phyloP scores from a whole-genome alignment of 1,140 invertebrate genomes.

The Adelges cooleyi region DNA sequence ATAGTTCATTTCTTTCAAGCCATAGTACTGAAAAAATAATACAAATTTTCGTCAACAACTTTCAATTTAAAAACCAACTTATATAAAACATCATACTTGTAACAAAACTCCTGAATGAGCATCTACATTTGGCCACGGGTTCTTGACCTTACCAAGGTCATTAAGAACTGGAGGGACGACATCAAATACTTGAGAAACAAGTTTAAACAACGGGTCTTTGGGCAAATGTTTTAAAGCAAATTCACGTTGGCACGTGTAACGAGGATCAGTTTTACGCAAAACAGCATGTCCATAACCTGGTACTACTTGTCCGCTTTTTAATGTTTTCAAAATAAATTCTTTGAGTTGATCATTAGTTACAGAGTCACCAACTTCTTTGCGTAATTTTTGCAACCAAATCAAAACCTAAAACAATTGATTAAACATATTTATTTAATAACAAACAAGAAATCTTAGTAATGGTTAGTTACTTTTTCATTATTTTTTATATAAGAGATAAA shows the following conservation, averaged over 20 bases:
- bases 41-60: constrained; percentile 31
- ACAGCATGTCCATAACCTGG: constrained; percentile 97
- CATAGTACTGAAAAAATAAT: constrained; percentile 69
- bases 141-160: constrained; percentile 93
- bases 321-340: constrained; percentile 88
- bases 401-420: constrained; percentile 46
- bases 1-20: constrained; percentile 96
- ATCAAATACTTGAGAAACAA: constrained; percentile 88
- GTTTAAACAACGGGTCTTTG: constrained; percentile 80
- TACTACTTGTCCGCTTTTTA: constrained; percentile 90
- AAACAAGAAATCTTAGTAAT: too few species aligned
- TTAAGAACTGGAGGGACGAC: constrained; percentile 85
- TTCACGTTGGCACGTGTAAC: constrained; percentile 87
- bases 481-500: too few species aligned
- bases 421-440: too few species aligned
- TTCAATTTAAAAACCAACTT: neutral
- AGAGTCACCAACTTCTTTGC: constrained; percentile 64
- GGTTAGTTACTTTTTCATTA: too few species aligned
- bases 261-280: constrained; percentile 89
- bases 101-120: constrained; percentile 91
- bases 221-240: constrained; percentile 91
- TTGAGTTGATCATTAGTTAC: constrained; percentile 77
- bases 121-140: constrained; percentile 98
- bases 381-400: constrained; percentile 71
- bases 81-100: constrained; percentile 42